Evolutionary conservation across 2,888 invertebrate species (phyloP), one percentile per base, ranked within the genome.

Genomic region (Cepaea hortensis): DNA sequence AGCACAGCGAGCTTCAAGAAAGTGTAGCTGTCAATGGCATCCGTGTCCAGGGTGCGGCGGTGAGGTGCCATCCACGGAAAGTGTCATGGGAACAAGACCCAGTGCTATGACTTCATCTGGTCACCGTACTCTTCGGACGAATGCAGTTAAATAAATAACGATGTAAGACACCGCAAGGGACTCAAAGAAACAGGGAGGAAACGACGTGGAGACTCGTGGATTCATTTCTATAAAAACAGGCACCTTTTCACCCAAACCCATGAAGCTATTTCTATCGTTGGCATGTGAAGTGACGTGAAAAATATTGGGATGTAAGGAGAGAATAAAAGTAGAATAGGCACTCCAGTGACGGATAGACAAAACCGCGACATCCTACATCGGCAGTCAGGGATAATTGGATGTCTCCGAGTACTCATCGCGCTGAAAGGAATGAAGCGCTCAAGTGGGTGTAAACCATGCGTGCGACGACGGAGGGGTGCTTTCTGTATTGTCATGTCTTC

Each of bases 341-440:
- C 35, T 48, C 72, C 13, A 55, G 61, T 61, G 48, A 50, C n/a
- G 70, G 62, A 61, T 82, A 72, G 61, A 82, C 82, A 82, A 82
- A 72, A 82, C 50, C 55, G 35, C 18, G 73, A 62, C 6, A 55
- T 73, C 48, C 55, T 72, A 15, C 72, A 73, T 82, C 72, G 72
- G 73, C 82, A 82, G 82, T 82, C 72, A 73, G 46, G 55, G 72
- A 82, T 82, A 82, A 82, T 82, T 82, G 72, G 82, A 82, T 70
- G 72, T 70, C 72, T 23, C 82, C 55, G 55, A 55, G 35, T 61
- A 50, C 72, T 70, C 55, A 48, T 82, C 9, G 61, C 55, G n/a
- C 4, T 70, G 46, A 70, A 82, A 72, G 23, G 73, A 72, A 7
- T 77, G 70, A 20, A 70, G 50, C 23, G 55, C 5, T 70, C 20